Conservation (phyloP, 2,113 vertebrate genomes). For the Procavia capensis region DNA sequence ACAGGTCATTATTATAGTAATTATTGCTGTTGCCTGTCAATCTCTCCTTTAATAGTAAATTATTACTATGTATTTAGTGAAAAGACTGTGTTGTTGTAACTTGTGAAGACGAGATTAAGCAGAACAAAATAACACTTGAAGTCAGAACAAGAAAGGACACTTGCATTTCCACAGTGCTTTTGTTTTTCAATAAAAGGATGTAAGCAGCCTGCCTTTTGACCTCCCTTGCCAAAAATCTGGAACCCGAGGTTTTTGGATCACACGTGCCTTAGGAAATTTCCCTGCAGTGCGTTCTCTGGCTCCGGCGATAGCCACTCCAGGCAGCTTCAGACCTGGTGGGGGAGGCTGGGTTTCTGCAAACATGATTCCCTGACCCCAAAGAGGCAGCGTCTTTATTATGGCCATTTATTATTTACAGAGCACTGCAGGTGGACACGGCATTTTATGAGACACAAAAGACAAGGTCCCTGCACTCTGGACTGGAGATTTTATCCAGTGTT, state of each 20-base stretch:
- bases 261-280: conserved; percentile 49
- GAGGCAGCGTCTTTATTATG: conserved; percentile 61
- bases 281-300: background rate
- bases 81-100: background rate
- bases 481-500: conserved; percentile 31
- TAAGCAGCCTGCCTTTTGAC: conserved; percentile 52
- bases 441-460: conserved; percentile 70
- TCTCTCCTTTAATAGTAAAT: conserved; percentile 38
- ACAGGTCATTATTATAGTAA: conserved; percentile 28
- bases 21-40: conserved; percentile 41
- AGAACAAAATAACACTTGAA: conserved; percentile 4
- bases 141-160: conserved; percentile 6
- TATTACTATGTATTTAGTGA: conserved; percentile 30
- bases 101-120: conserved; percentile 33
- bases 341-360: conserved; percentile 44
- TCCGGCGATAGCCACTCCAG: background rate
- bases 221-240: conserved; percentile 22
- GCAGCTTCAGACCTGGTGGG: background rate
- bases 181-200: conserved; percentile 53
- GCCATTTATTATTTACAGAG: conserved; percentile 81
- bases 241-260: background rate
- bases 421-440: conserved; percentile 63
- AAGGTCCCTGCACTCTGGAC: conserved; percentile 53
- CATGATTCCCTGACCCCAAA: conserved; percentile 59
- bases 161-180: conserved; percentile 31